Evolutionary conservation across 2,797 vertebrate species (phyloP), one percentile per base, ranked within the genome.

Genomic region (Rhodeus uyekii): DNA sequence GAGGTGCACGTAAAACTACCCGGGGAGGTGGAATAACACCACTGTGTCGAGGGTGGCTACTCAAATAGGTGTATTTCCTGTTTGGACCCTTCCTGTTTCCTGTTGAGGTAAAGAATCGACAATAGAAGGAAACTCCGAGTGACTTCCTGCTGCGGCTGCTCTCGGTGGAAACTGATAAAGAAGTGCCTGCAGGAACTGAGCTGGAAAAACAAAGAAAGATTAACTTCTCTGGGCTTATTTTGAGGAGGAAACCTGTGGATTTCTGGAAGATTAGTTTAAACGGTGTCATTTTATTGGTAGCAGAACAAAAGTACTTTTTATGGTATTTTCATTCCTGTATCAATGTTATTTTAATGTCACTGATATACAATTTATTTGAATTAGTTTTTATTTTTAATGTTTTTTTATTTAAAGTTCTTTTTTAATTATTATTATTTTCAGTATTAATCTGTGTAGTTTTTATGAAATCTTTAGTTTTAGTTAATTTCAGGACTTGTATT

Each of bases 41-140:
- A 42, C 32, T 36, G 58, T 55, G 34, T 83, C 38, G 24, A 67
- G 80, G 64, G 82, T 83, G 68, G 74, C 69, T 76, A 74, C 60
- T 73, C 68, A n/a, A 73, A 73, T 74, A 46, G 74, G 50, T 44
- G n/a, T 13, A 44, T 79, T 81, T 87, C 85, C 87, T 83, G 80
- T 68, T 60, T 81, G 81, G 75, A 55, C 80, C 78, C 95, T 96
- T 97, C 96, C 96, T 96, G 95, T 95, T 96, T 93, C 94, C 95
- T 85, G 75, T 87, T 60, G 89, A 95, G 93, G 88, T 93, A 93
- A 90, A 87, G 93, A 95, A 91, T 83, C 83, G 34, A 95, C 97
- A 99, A 99, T 98, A 89, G 95, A 89, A 96, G 97, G 97, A 99
- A 98, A 91, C 89, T 27, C 5, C 91, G 92, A 92, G 90, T 87